Evolutionary conservation across 2,888 invertebrate species (phyloP), one percentile per base, ranked within the genome.

Genomic region (Trichacis sp.): DNA sequence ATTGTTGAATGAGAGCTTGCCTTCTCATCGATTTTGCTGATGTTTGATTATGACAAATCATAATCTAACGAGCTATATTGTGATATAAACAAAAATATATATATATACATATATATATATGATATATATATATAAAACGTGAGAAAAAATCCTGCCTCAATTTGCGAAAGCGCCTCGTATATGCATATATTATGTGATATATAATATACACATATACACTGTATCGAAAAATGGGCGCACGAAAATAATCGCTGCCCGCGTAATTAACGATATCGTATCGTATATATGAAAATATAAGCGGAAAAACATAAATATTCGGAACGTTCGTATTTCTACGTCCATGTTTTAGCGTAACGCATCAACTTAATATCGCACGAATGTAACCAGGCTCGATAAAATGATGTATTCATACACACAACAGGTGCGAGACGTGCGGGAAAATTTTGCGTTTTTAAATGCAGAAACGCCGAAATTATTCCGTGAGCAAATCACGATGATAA

Each of bases 391-490:
- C 45, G 19, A 33, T 24, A 45, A 54, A 12, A 17, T 33, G 29
- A 48, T 50, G 18, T 33, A 38, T 38, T 38, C 20, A 17, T 38
- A 50, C 50, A 38, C 50, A 24, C 17, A 24, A 30, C 17, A 17
- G 24, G 50, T 46, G 47, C 53, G 15, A 42, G 15, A 38, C 54
- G 58, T 64, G 42, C 38, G 24, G 14, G 11, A 29, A 24, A 45
- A 36, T 11, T 19, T 18, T 15, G 15, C 42, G 24, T 48, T 48
- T 17, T 29, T 3, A 15, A 47, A 47, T 47, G 12, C 24, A 33
- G 33, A 58, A 50, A 64, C 52, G 58, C 55, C 55, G 51, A 55
- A 43, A 46, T 40, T 58, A 59, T 59, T 54, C 42, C 52, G 49
- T 36, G 29, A 20, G n/a, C 12, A 20, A 24, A 24, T 24, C 29